Evolutionary conservation across 2,888 invertebrate species (phyloP).

Genomic region (Parasteatoda lunata): DNA sequence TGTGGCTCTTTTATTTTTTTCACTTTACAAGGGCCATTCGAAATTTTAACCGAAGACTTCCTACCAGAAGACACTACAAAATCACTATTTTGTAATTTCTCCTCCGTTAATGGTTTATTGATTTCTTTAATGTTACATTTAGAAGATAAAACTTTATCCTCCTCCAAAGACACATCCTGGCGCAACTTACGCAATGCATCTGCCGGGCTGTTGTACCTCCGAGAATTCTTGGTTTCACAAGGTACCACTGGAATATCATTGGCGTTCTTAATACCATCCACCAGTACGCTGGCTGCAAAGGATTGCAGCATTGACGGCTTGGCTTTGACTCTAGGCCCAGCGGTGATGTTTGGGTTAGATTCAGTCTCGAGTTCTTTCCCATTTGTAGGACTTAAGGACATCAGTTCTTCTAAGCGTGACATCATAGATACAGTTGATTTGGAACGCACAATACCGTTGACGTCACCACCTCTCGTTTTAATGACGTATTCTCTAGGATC

Average conservation of each 20-base stretch:
- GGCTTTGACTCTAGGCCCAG: constrained; percentile 28
- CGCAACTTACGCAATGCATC: constrained; percentile 51
- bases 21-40: background rate
- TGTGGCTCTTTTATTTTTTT: background rate
- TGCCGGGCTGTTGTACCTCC: constrained; percentile 53
- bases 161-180: constrained; percentile 37
- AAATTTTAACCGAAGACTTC: background rate
- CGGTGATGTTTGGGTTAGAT: constrained; percentile 36
- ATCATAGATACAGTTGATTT: constrained; percentile 64
- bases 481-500: constrained; percentile 69
- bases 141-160: background rate
- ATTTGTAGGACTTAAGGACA: constrained; percentile 24
- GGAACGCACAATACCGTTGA: constrained; percentile 65
- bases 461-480: constrained; percentile 44
- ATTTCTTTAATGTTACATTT: background rate
- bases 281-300: constrained; percentile 18
- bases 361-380: constrained; percentile 23
- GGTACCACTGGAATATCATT: constrained; percentile 2
- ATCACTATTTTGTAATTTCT: constrained; percentile 41
- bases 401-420: constrained; percentile 60
- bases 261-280: constrained; percentile 28
- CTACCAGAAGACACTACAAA: background rate
- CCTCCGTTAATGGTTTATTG: background rate
- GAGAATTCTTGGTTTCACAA: background rate
- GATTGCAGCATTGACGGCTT: constrained; percentile 33